Evolutionary conservation across 2,888 invertebrate genomes (phyloP), one percentile per base, ranked within the genome.

Genomic region (Agonopterix heracliana): DNA sequence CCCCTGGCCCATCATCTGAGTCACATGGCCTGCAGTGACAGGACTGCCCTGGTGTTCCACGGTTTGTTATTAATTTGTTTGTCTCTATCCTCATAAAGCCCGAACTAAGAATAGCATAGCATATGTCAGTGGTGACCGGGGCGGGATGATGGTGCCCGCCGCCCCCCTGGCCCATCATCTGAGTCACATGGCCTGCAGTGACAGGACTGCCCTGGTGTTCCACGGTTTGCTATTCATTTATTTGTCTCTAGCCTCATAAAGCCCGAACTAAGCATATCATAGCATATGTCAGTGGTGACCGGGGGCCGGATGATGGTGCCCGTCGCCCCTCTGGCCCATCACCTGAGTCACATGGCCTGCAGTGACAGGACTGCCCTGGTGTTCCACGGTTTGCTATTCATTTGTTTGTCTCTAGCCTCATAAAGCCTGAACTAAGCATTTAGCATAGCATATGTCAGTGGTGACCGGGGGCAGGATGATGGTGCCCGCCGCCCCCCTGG

Each of bases 211-310:
- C n/a, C n/a, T n/a, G n/a, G n/a, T n/a, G n/a, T n/a, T n/a, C n/a
- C n/a, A n/a, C n/a, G n/a, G n/a, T n/a, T n/a, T n/a, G n/a, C n/a
- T n/a, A n/a, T n/a, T n/a, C n/a, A n/a, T n/a, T n/a, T n/a, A n/a
- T n/a, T n/a, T n/a, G n/a, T n/a, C n/a, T n/a, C n/a, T n/a, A n/a
- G n/a, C n/a, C n/a, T n/a, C n/a, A n/a, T n/a, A n/a, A n/a, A n/a
- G n/a, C n/a, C n/a, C n/a, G n/a, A n/a, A n/a, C n/a, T n/a, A n/a
- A n/a, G n/a, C n/a, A n/a, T n/a, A n/a, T n/a, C n/a, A n/a, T n/a
- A n/a, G n/a, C n/a, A n/a, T n/a, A n/a, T 93, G 53, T 95, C 95
- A 0, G 90, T 95, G 56, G 81, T 94, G 45, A 91, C 91, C 65
- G 93, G 93, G 1, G 81, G 88, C 3, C 89, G 91, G 34, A 80